Conservation (phyloP, 1,140 invertebrate species). For the Panulirus ornatus region DNA sequence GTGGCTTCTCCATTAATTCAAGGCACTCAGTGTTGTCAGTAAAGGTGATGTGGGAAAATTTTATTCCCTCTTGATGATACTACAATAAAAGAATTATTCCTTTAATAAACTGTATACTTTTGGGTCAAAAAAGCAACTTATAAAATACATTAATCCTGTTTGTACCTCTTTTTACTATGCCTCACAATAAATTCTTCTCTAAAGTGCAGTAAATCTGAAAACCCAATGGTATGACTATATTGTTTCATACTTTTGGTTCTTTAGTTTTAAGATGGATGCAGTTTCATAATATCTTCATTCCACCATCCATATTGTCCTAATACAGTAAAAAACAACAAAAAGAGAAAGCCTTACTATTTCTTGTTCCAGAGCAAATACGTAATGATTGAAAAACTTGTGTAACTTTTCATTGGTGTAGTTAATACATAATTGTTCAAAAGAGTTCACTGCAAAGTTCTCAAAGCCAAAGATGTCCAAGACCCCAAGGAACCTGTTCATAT, state of each 20-base stretch:
- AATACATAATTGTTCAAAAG: slow-evolving; percentile 98
- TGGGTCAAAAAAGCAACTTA: not conserved
- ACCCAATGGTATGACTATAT: too few species aligned
- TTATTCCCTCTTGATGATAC: slow-evolving; percentile 92
- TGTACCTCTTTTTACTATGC: too few species aligned
- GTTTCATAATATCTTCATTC: too few species aligned
- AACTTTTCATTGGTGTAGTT: slow-evolving; percentile 99
- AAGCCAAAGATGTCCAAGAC: slow-evolving; percentile 98
- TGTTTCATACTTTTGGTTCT: too few species aligned
- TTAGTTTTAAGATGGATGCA: too few species aligned
- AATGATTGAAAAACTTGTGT: slow-evolving; percentile 99
- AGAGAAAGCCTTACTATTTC: slow-evolving; percentile 86
- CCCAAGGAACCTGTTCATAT: slow-evolving; percentile 89
- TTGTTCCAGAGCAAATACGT: slow-evolving; percentile 94
- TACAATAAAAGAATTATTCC: slow-evolving; percentile 52
- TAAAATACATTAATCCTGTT: too few species aligned
- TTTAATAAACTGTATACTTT: not conserved
- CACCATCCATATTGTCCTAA: too few species aligned
- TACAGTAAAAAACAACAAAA: not conserved
- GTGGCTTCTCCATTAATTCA: slow-evolving; percentile 93
- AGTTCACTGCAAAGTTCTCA: slow-evolving; percentile 96
- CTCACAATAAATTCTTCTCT: too few species aligned
- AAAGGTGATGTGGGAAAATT: slow-evolving; percentile 93
- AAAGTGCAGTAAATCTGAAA: too few species aligned
- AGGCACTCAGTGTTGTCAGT: slow-evolving; percentile 93